phyloP scores from a whole-genome alignment of 2,113 vertebrate species.

The Nyctereutes procyonoides region DNA sequence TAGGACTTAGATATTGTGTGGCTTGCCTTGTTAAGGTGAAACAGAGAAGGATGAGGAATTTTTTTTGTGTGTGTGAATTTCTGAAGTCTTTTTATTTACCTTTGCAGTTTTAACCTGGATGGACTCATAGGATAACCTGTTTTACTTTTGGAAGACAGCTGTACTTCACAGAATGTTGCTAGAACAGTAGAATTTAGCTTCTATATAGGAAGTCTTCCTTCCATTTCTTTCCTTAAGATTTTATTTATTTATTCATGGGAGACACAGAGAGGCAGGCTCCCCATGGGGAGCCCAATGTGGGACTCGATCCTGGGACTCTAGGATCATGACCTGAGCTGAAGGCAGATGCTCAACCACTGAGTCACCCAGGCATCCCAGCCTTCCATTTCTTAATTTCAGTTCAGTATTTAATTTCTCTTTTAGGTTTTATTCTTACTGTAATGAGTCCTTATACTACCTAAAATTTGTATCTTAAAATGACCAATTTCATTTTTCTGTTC shows the following conservation, averaged over 20 bases:
- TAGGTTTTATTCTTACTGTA: constrained; percentile 29
- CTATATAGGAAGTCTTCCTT: background rate
- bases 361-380: background rate
- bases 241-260: no score
- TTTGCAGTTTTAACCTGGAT: background rate
- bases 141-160: background rate
- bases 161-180: background rate
- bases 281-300: no score
- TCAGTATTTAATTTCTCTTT: background rate
- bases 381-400: constrained; percentile 36
- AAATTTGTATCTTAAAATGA: constrained; percentile 32
- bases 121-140: background rate
- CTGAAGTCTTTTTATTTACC: constrained; percentile 2
- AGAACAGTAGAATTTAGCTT: constrained; percentile 21
- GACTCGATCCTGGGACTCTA: no score
- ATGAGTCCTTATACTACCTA: constrained; percentile 6
- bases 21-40: background rate
- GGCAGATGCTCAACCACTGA: no score
- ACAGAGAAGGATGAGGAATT: background rate
- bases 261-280: no score
- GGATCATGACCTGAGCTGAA: no score
- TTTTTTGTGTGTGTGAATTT: background rate
- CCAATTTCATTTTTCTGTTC: constrained; percentile 17
- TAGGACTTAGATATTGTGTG: background rate
- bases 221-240: no score